Evolutionary conservation across 2,797 vertebrate species (phyloP), one percentile per base, ranked within the genome.

Genomic region (Gila robusta): DNA sequence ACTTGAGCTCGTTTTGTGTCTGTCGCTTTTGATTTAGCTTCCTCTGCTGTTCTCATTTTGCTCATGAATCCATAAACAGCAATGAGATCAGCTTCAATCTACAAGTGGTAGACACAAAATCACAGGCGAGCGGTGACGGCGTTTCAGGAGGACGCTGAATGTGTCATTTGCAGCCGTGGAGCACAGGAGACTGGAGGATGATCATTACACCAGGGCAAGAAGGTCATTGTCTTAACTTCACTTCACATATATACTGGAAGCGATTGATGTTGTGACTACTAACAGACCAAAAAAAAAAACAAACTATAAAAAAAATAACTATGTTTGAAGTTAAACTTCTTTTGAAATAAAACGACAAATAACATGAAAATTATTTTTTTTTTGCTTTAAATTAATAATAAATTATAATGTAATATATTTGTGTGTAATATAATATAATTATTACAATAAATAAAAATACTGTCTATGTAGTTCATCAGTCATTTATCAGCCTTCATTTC

Each of bases 21-120:
- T 88, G 91, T 94, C 93, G 86, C 81, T 89, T 94, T 91, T 90
- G 89, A 93, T 94, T 93, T 93, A 72, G 88, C 79, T 90, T 84
- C 47, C 73, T 83, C 83, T 80, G 84, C 81, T 39, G 37, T 76
- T 72, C 82, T 87, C 54, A 62, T 80, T 89, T 87, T 35, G 89
- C 82, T 88, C 89, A 91, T 93, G 88, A 93, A 93, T 93, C 88
- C 89, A 85, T 88, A 91, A 92, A 84, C 89, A 90, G 90, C 89
- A 62, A 82, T 79, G 82, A 91, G 91, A 93, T 93, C 90, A 91
- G 90, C 87, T 88, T 89, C 83, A 91, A 92, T 92, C 91, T 88
- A 72, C 39, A 41, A 87, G 66, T 67, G 62, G 39, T 37, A 56
- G 82, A 74, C 17, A 37, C 28, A 62, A 23, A 23, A 85, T 35